phyloP scores from a whole-genome alignment of 2,888 invertebrate genomes.

The Eilema depressum region DNA sequence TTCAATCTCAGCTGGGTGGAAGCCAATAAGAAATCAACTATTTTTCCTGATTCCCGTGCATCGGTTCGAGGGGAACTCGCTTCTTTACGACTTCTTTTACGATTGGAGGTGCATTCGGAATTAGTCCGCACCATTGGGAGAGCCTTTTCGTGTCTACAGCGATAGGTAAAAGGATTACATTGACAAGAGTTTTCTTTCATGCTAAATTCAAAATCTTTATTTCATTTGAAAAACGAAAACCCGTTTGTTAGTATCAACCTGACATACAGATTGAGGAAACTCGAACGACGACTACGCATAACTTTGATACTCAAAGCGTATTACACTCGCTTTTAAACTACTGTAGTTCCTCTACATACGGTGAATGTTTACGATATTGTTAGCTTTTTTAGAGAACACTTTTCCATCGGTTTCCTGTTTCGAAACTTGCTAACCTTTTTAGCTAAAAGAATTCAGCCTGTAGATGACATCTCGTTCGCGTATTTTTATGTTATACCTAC shows the following conservation, averaged over 20 bases:
- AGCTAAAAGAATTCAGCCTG: constrained; percentile 43
- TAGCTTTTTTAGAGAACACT: constrained; percentile 59
- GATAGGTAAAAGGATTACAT: constrained; percentile 85
- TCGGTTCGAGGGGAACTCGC: constrained; percentile 80
- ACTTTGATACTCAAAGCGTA: constrained; percentile 59
- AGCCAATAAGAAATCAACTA: constrained; percentile 87
- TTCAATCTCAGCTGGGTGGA: constrained; percentile 86
- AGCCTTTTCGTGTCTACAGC: constrained; percentile 84
- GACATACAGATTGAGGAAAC: constrained; percentile 25
- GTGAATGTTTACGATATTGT: constrained; percentile 63
- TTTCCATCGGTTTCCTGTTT: constrained; percentile 48
- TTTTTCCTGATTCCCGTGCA: constrained; percentile 85
- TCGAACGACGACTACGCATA: constrained; percentile 47
- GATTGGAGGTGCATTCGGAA: constrained; percentile 86
- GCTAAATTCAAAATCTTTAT: constrained; percentile 35
- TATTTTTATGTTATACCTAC: constrained; percentile 36
- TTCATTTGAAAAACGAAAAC: constrained; percentile 24
- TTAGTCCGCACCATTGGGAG: constrained; percentile 80
- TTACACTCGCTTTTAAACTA: constrained; percentile 66
- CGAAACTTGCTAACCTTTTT: constrained; percentile 39
- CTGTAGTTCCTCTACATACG: constrained; percentile 62
- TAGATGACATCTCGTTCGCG: constrained; percentile 47
- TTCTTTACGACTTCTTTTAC: constrained; percentile 87
- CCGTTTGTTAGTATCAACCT: constrained; percentile 7
- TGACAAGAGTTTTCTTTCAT: constrained; percentile 66